Conservation (phyloP, 2,797 vertebrate species). For the Ceryle rudis region DNA sequence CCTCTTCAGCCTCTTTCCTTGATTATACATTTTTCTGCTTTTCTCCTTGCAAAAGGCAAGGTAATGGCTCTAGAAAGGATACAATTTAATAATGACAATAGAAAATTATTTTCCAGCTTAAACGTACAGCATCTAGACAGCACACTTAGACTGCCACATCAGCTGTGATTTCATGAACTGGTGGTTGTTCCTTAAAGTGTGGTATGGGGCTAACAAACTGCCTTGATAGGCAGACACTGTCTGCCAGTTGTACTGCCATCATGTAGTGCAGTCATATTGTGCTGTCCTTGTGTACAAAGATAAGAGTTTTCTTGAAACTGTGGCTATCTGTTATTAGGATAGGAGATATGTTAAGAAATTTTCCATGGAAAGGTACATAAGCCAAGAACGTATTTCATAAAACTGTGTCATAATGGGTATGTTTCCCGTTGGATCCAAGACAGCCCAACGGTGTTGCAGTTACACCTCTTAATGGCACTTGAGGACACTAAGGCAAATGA, state of each 20-base stretch:
- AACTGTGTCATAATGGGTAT: background rate
- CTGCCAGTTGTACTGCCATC: background rate
- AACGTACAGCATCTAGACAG: background rate
- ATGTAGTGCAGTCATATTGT: accelerated
- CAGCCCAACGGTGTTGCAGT: background rate
- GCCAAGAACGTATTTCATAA: background rate
- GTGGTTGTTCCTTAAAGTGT: background rate
- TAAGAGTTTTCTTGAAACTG: background rate
- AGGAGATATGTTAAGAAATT: background rate
- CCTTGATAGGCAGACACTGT: background rate
- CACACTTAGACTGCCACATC: background rate
- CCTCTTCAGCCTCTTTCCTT: slow-evolving; percentile 23
- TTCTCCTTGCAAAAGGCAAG: slow-evolving; percentile 5
- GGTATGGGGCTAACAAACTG: background rate
- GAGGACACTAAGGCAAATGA: background rate
- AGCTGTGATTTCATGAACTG: background rate
- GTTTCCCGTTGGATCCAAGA: background rate
- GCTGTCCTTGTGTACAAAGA: background rate
- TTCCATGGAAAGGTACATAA: background rate
- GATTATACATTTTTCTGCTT: slow-evolving; percentile 34
- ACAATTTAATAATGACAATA: background rate
- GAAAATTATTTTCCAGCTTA: background rate
- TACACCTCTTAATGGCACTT: background rate
- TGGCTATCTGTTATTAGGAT: background rate
- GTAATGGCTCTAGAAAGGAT: background rate